Evolutionary conservation across 2,113 vertebrate species (phyloP).

Genomic region (Petrocephalus zakoni): DNA sequence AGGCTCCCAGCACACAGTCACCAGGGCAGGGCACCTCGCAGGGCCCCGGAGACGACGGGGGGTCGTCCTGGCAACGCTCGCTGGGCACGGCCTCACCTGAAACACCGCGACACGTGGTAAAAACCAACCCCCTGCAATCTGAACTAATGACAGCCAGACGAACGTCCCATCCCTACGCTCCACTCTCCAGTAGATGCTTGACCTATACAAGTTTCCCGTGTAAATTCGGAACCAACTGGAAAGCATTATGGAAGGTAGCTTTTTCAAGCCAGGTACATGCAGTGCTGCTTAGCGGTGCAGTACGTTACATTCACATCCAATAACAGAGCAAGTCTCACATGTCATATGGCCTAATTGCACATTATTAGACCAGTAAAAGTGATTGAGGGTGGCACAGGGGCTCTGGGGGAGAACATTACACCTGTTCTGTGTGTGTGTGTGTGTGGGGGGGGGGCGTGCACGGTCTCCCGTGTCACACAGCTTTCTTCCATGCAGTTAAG

Average conservation of each 20-base stretch:
- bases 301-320: background rate
- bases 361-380: background rate
- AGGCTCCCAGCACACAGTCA: conserved; percentile 70
- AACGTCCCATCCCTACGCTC: background rate
- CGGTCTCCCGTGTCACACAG: background rate
- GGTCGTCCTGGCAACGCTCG: conserved; percentile 56
- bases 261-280: too few species aligned
- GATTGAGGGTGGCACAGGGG: background rate
- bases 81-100: conserved; percentile 62
- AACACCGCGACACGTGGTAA: background rate
- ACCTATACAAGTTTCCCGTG: background rate
- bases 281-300: background rate
- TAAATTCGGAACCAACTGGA: background rate
- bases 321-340: background rate
- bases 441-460: background rate
- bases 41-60: conserved; percentile 40
- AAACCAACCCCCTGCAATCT: background rate
- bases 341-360: background rate
- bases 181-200: background rate
- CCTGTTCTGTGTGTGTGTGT: background rate
- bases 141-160: background rate
- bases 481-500: background rate
- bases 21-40: conserved; percentile 69
- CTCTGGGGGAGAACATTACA: background rate
- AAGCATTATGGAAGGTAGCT: background rate